A percentile compares a stretch with the other conserved stretches of the same genome.
phyloP scores from a whole-genome alignment of 2,888 invertebrate species.

The Sipha maydis region DNA sequence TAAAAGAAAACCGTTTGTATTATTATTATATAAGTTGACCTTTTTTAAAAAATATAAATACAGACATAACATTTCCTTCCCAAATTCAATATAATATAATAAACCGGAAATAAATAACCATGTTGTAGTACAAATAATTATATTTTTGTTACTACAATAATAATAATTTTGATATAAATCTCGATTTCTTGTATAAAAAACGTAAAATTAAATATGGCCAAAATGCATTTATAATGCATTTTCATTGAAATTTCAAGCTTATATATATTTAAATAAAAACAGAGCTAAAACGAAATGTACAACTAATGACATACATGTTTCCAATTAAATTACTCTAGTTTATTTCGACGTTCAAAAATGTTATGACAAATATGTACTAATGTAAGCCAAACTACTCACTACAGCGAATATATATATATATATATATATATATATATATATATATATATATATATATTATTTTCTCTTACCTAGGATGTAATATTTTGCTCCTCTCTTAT shows the following conservation, averaged over 20 bases:
- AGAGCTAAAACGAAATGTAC: neutral
- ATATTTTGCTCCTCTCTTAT: neutral
- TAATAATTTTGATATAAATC: neutral
- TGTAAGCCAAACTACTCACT: neutral
- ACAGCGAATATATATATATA: neutral
- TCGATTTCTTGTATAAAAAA: too few relatives aligned
- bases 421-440: neutral
- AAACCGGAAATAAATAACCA: neutral
- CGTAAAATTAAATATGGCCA: too few relatives aligned
- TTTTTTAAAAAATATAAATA: neutral
- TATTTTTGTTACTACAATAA: neutral
- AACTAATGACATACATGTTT: neutral
- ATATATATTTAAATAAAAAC: neutral
- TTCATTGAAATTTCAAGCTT: neutral
- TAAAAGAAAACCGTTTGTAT: neutral
- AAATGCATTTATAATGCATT: neutral
- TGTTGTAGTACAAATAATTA: neutral
- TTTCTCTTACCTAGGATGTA: neutral
- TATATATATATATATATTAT: neutral
- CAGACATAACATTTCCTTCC: neutral
- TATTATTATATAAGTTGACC: neutral
- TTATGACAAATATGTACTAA: neutral
- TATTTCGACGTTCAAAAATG: neutral
- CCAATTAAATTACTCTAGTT: neutral
- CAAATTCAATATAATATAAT: neutral